Base-by-base conservation (phyloP, 2,113 vertebrate genomes). In the Vidua macroura region DNA sequence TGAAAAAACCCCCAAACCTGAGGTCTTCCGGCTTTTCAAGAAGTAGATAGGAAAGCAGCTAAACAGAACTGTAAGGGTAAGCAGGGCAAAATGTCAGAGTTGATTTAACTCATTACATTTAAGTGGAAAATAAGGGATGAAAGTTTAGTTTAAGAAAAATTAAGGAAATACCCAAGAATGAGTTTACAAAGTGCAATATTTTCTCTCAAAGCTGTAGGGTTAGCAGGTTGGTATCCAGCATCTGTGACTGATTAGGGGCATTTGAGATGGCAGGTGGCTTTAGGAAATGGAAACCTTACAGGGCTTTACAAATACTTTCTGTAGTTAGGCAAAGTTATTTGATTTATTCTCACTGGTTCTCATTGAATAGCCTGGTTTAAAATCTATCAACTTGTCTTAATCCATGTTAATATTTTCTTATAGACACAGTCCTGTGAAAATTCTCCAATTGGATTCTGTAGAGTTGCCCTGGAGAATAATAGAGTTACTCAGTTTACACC, bases 241-340 rank as follows among this genome's bases (percentile, higher is more conserved):
- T 98, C 97, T 98, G 98, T 96, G 96, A 86, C 92, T 96, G 82
- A 98, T 98, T 98, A 98, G 74, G 67, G 94, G 88, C 95, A 93
- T 87, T 97, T 96, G 97, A 98, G 95, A 96, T 97, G 98, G 96
- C 98, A 98, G 98, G 98, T 98, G 98, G 97, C 96, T 98, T 97
- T 96, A 95, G 94, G 97, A 97, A 98, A 98, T 93, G 87, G 94
- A 97, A 96, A 95, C 96, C 93, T 97, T 80, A 60, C 78, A 86
- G 94, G 91, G 95, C 97, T 98, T 97, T 98, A 92, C 96, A 98
- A 98, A 97, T 96, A 97, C 96, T 96, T 98, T 96, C 86, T 93
- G 83, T 94, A 95, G 93, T 96, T 96, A 95, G 90, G 95, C 93
- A 90, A 94, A 96, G 94, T 96, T 92, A 97, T 90, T 96, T 81